phyloP scores from a whole-genome alignment of 2,113 vertebrate genomes.

The Capreolus pygargus region DNA sequence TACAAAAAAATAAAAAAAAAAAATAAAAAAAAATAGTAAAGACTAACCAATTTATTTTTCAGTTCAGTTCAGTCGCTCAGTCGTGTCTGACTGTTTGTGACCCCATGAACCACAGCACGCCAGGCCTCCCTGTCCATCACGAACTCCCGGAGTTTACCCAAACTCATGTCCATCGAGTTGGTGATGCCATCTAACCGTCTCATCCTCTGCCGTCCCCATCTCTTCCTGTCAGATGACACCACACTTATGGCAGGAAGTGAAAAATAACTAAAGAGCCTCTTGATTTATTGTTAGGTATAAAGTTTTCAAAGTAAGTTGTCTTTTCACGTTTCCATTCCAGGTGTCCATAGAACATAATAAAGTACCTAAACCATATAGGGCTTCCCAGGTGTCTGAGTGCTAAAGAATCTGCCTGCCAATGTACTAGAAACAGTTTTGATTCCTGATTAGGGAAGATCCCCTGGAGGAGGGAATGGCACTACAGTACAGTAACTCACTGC shows the following conservation, averaged over 20 bases:
- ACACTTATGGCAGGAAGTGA: neutral
- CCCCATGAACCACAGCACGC: rapidly evolving
- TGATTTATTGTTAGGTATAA: neutral
- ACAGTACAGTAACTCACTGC: neutral
- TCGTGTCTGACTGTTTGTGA: rapidly evolving
- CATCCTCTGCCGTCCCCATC: rapidly evolving
- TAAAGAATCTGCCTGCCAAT: neutral
- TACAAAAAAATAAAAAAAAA: no score
- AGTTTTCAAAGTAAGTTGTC: neutral
- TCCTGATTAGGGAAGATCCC: neutral
- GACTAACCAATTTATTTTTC: neutral
- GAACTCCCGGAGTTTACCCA: neutral
- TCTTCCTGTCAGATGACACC: neutral
- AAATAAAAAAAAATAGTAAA: no score
- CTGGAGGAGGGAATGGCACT: neutral
- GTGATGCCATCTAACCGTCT: neutral
- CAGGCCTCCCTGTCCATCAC: neutral
- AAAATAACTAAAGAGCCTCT: neutral
- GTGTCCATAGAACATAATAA: neutral
- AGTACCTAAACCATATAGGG: neutral
- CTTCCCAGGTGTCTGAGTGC: neutral
- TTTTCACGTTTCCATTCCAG: neutral
- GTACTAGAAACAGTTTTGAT: neutral
- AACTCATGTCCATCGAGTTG: neutral
- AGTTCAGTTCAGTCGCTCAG: neutral